Evolutionary conservation across 2,113 vertebrate species (phyloP).

Genomic region (Ceyx cyanopectus): DNA sequence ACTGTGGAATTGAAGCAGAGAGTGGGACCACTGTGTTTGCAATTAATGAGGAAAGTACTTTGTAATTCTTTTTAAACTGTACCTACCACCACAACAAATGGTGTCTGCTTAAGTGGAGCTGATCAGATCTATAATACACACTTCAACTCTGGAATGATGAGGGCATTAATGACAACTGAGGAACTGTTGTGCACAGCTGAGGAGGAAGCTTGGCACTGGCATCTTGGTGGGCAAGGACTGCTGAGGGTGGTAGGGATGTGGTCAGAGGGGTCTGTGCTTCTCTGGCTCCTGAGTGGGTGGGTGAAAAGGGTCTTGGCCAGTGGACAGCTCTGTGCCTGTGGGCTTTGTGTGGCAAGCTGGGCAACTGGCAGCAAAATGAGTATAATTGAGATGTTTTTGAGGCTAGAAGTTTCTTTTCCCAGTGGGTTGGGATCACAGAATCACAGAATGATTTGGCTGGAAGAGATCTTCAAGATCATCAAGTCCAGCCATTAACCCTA

Average conservation of each 20-base stretch:
- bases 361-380: not conserved
- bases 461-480: too few species aligned
- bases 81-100: not conserved
- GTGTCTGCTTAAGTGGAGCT: not conserved
- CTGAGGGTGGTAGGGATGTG: not conserved
- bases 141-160: not conserved
- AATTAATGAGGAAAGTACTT: not conserved
- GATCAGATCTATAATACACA: rapidly evolving
- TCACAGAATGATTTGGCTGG: too few species aligned
- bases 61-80: not conserved
- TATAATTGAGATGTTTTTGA: not conserved
- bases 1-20: not conserved
- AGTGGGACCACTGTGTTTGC: not conserved
- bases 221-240: rapidly evolving
- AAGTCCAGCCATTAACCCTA: too few species aligned
- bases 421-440: not conserved
- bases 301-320: not conserved
- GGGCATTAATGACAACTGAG: not conserved
- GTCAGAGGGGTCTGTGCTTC: not conserved
- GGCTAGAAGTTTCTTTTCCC: not conserved
- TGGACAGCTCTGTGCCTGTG: not conserved
- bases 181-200: not conserved
- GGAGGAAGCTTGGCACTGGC: not conserved
- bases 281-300: not conserved
- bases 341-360: not conserved